Evolutionary conservation across 2,797 vertebrate genomes (phyloP).

Genomic region (Fringilla coelebs): DNA sequence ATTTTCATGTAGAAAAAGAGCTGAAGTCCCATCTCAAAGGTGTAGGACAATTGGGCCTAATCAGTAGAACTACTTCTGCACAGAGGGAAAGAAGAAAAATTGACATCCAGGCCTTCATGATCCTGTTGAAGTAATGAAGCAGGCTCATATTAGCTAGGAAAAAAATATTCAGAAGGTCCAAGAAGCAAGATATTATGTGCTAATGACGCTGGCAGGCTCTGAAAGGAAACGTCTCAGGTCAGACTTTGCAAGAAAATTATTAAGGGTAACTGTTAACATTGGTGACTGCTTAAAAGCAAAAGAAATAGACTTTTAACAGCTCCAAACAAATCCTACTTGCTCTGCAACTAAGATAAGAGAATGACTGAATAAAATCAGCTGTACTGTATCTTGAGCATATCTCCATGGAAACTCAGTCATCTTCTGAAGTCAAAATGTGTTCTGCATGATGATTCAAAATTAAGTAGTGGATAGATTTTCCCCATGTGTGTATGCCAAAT

Average conservation of each 20-base stretch:
- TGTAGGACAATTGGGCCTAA: not conserved
- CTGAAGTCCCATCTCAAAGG: not conserved
- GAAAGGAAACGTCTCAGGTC: not conserved
- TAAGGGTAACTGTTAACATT: not conserved
- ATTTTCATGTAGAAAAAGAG: not conserved
- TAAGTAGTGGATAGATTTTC: not conserved
- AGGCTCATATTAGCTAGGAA: not conserved
- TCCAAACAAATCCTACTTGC: not conserved
- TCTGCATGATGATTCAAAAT: not conserved
- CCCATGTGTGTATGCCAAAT: not conserved
- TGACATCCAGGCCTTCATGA: not conserved
- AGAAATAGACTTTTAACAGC: not conserved
- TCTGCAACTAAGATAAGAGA: not conserved
- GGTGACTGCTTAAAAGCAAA: not conserved
- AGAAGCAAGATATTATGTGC: not conserved
- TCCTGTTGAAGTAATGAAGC: not conserved
- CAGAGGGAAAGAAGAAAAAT: not conserved
- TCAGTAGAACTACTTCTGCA: not conserved
- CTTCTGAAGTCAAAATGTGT: not conserved
- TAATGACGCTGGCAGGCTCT: not conserved
- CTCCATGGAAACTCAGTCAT: constrained; percentile 54
- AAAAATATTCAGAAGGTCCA: not conserved
- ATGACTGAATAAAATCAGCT: constrained; percentile 27
- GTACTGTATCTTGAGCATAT: not conserved
- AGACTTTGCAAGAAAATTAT: not conserved